Conservation (phyloP, 2,797 vertebrate species). For the Anableps anableps region DNA sequence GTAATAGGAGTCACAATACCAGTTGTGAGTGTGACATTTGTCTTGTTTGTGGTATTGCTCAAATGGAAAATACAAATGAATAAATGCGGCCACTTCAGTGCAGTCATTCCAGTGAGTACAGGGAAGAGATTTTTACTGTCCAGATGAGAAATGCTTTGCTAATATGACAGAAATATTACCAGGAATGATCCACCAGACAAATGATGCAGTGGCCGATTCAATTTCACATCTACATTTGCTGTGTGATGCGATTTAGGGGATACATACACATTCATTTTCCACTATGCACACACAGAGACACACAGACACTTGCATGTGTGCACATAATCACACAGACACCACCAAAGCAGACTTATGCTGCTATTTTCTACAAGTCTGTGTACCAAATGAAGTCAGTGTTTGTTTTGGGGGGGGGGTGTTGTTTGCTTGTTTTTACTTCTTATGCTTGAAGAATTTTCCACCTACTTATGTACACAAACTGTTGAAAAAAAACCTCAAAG, state of each 20-base stretch:
- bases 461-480: neutral
- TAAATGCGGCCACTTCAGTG: constrained; percentile 53
- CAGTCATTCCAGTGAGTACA: constrained; percentile 48
- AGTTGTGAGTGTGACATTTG: constrained; percentile 30
- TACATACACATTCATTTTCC: constrained; percentile 51
- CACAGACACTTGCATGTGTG: constrained; percentile 22
- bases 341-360: neutral
- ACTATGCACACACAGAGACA: constrained; percentile 26
- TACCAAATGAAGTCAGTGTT: neutral
- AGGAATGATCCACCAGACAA: constrained; percentile 74
- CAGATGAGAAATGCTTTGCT: constrained; percentile 75
- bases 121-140: constrained; percentile 66
- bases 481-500: neutral
- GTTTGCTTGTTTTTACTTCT: too few species aligned
- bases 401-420: neutral
- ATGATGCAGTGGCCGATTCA: constrained; percentile 79
- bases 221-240: constrained; percentile 80
- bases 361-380: neutral
- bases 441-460: neutral
- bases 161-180: constrained; percentile 78
- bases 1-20: constrained; percentile 18
- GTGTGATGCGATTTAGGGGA: constrained; percentile 74
- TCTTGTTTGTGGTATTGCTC: constrained; percentile 50
- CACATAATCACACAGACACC: constrained; percentile 31
- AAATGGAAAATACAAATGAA: constrained; percentile 51